A percentile compares a stretch with the other conserved stretches of the same genome.
phyloP scores from a whole-genome alignment of 2,888 invertebrate genomes.

The Artemia sinica region DNA sequence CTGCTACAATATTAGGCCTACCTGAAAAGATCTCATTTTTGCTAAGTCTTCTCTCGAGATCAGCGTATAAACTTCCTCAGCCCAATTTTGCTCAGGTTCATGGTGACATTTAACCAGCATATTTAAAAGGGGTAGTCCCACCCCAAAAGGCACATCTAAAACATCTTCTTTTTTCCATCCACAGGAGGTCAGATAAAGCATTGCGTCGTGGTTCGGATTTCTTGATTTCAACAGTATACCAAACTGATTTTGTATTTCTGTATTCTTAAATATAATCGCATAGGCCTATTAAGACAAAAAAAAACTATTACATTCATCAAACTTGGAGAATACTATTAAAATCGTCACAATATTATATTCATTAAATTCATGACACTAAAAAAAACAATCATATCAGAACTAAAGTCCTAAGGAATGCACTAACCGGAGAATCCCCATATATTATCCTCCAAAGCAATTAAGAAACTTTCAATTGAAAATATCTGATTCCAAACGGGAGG shows the following conservation, averaged over 20 bases:
- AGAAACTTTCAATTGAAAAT: no score
- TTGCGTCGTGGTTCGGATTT: not conserved
- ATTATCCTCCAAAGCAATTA: no score
- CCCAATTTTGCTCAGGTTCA: constrained; percentile 54
- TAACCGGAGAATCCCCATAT: no score
- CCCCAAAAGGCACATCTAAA: constrained; percentile 43
- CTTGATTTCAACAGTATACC: not conserved
- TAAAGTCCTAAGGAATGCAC: no score
- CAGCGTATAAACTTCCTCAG: constrained; percentile 48
- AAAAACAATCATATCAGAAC: no score
- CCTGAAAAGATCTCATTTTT: not conserved
- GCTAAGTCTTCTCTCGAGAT: constrained; percentile 55
- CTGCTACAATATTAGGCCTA: not conserved
- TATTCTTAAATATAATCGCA: not conserved
- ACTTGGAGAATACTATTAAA: no score
- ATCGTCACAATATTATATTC: no score
- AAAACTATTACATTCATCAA: no score
- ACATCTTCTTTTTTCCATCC: constrained; percentile 26
- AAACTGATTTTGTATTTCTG: not conserved
- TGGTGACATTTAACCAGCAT: constrained; percentile 50
- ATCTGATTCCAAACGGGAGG: no score
- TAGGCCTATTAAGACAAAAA: not conserved
- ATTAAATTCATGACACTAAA: no score
- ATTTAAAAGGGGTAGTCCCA: constrained; percentile 49
- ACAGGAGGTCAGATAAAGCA: constrained; percentile 6